Percentiles rank a stretch among this genome's conserved stretches.
Evolutionary conservation across 2,797 vertebrate species (phyloP).

Genomic region (Eulemur rubriventer): DNA sequence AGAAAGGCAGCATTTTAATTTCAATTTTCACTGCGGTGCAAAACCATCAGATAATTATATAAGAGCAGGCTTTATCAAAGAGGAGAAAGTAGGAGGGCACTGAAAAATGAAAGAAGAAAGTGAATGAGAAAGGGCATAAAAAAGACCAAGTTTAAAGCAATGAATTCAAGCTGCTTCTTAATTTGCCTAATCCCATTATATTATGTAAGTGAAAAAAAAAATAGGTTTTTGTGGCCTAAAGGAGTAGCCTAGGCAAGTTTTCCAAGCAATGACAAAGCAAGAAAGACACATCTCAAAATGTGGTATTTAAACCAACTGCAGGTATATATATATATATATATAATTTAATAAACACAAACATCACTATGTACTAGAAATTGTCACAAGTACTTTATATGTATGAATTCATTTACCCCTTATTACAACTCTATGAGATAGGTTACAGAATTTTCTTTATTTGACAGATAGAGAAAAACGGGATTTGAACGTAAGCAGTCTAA

Average conservation of each 20-base stretch:
- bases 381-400: background rate
- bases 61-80: background rate
- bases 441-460: background rate
- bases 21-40: background rate
- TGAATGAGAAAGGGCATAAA: background rate
- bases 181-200: background rate
- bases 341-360: background rate
- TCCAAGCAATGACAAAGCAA: background rate
- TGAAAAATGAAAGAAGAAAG: background rate
- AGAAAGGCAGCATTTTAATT: background rate
- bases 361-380: background rate
- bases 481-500: fast-evolving
- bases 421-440: background rate
- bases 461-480: background rate
- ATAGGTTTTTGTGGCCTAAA: background rate
- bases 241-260: background rate
- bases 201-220: background rate
- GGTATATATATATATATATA: background rate
- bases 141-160: background rate
- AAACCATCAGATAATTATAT: background rate
- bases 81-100: background rate
- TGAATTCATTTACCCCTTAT: background rate
- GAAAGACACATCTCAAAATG: background rate
- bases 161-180: background rate
- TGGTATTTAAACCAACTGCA: background rate